Base-by-base conservation (phyloP, 2,113 vertebrate genomes). In the Dolichallabes microphthalmus region DNA sequence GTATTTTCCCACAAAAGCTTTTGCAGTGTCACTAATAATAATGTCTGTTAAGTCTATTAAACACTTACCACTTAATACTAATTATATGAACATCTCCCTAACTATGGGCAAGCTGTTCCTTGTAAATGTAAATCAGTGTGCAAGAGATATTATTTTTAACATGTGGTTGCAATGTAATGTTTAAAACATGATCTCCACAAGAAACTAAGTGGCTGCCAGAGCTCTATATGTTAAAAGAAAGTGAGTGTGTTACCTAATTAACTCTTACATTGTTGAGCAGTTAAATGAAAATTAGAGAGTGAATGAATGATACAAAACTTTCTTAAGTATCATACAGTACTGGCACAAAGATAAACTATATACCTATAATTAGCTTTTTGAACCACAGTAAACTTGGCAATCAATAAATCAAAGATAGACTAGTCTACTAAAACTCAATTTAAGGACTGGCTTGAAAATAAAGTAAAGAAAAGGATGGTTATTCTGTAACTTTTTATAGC, bases 131-230 rank as follows among this genome's bases (percentile, higher is more conserved):
- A 68, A 87, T 79, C 17, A 71, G 52, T 79, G 78, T 58, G n/a
- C 27, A 55, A 58, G 73, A 79, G 63, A 82, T 84, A 68, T 61
- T 60, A 55, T 87, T 69, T 39, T 69, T 17, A 83, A 20, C 50
- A 57, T 57, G 57, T 87, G 58, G 76, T 82, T 85, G 71, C 79
- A 87, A 87, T 85, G 68, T 25, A 85, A 85, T 87, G 71, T 87
- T 85, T 82, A 79, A 85, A 82, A 85, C 86, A n/a, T 85, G 63
- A 82, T 78, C 73, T 68, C 73, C 71, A 58, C 52, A 87, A 50
- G 71, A 85, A 69, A 83, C 61, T 64, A 22, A 80, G 57, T 82
- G 79, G 69, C 71, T 85, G 71, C 50, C 60, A 52, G 61, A 79
- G 73, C 63, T 82, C 55, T 88, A 82, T 85, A 85, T 30, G 30